These are phyloP conservation scores for Emydura subglobosa DNA, from an alignment of 2,113 vertebrate genomes.

Conservation along the genomic window DNA sequence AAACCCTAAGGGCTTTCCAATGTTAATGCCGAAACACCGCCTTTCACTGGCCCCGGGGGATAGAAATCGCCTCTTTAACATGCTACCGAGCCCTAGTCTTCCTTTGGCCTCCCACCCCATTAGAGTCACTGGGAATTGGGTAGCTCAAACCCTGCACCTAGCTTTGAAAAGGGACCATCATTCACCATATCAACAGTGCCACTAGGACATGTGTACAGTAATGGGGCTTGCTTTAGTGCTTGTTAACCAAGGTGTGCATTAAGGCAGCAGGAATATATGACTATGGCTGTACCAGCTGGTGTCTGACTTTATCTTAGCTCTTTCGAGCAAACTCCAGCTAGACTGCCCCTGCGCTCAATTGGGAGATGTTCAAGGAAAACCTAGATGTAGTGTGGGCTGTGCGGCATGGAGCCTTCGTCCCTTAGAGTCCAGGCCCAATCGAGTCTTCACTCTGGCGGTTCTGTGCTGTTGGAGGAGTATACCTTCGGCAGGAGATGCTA, in stretches of 20 bases:
- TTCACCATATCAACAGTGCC: background rate
- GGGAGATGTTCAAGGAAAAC: background rate
- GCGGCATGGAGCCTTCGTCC: background rate
- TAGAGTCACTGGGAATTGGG: background rate
- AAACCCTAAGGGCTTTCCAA: background rate
- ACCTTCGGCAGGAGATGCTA: background rate
- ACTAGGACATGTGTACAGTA: accelerated
- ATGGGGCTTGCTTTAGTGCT: background rate
- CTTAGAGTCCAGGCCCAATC: accelerated
- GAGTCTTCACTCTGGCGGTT: accelerated
- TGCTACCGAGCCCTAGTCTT: background rate
- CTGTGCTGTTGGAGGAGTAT: background rate
- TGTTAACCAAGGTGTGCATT: background rate
- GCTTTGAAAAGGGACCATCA: background rate
- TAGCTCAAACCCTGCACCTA: background rate
- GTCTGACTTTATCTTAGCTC: background rate
- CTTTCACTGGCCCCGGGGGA: background rate
- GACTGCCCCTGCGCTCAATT: background rate
- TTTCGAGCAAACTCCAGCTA: background rate
- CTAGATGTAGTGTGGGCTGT: background rate
- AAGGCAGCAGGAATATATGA: background rate
- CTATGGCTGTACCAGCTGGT: background rate
- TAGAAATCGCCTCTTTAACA: background rate
- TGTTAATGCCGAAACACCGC: background rate
- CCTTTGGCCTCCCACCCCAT: background rate